phyloP scores from a whole-genome alignment of 2,797 vertebrate species.

The Tapirus indicus region DNA sequence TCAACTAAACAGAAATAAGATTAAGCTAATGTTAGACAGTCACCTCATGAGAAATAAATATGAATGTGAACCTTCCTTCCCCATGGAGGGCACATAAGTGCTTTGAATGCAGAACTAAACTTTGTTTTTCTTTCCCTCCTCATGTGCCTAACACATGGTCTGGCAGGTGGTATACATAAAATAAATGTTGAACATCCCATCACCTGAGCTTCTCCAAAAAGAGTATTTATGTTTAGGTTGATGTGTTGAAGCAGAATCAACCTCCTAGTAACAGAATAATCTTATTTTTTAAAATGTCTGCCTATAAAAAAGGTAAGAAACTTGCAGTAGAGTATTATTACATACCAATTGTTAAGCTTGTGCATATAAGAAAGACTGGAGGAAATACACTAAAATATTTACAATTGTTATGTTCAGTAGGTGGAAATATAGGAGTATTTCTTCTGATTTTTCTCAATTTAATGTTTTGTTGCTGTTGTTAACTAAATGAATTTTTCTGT shows the following conservation, averaged over 20 bases:
- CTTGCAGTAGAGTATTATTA: background rate
- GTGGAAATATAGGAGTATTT: background rate
- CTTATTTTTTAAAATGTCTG: background rate
- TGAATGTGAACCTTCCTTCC: background rate
- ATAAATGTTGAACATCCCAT: background rate
- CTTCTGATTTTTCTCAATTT: conserved; percentile 26
- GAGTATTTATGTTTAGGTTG: conserved; percentile 20
- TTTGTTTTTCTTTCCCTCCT: background rate
- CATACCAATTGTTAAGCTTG: background rate
- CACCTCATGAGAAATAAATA: conserved; percentile 38
- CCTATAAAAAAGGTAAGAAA: background rate
- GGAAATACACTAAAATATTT: conserved; percentile 42
- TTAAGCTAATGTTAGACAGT: background rate
- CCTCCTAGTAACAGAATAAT: background rate
- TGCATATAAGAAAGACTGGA: background rate
- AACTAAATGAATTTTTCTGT: conserved; percentile 26
- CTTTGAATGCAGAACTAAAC: conserved; percentile 8
- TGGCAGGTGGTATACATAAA: background rate
- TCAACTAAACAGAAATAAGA: conserved; percentile 26
- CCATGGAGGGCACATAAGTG: background rate
- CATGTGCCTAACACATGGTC: background rate
- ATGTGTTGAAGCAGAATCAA: conserved; percentile 43
- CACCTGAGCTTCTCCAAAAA: background rate
- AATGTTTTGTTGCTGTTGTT: background rate
- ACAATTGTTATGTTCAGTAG: background rate